Evolutionary conservation across 2,888 invertebrate genomes (phyloP).

Genomic region (Clitarchus hookeri): DNA sequence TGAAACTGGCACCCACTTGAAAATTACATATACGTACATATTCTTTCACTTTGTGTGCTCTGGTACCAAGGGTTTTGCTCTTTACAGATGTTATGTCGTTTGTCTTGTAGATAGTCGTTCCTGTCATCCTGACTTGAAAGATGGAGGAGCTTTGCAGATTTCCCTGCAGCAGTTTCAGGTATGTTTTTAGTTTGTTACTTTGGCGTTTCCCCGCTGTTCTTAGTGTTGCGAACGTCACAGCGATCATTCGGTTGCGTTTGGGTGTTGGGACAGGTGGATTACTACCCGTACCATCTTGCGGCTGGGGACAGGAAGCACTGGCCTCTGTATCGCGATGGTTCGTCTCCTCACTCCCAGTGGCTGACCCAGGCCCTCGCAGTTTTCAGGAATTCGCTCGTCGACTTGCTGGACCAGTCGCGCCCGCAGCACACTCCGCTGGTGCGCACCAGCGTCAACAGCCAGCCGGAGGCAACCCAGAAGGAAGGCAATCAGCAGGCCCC

Average conservation of each 20-base stretch:
- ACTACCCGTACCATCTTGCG: slow-evolving; percentile 95
- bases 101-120: slow-evolving; percentile 74
- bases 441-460: slow-evolving; percentile 49
- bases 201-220: too few relatives aligned
- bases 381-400: slow-evolving; percentile 77
- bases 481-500: slow-evolving; percentile 11
- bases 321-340: slow-evolving; percentile 81
- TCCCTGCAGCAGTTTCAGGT: slow-evolving; percentile 80
- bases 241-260: not conserved
- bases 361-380: slow-evolving; percentile 79
- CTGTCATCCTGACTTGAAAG: slow-evolving; percentile 78
- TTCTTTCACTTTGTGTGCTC: not conserved
- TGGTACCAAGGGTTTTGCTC: not conserved
- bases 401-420: slow-evolving; percentile 70
- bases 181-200: slow-evolving; percentile 27
- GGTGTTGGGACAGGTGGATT: slow-evolving; percentile 66
- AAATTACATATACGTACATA: slow-evolving; percentile 23
- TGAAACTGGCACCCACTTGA: too few relatives aligned
- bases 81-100: not conserved
- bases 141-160: slow-evolving; percentile 93
- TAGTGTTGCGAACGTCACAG: not conserved
- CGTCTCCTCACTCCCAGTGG: slow-evolving; percentile 83
- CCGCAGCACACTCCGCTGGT: slow-evolving; percentile 58
- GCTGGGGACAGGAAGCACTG: slow-evolving; percentile 87
- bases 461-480: slow-evolving; percentile 17